phyloP scores from a whole-genome alignment of 2,888 invertebrate genomes.

The Gisinianus flammeolus region DNA sequence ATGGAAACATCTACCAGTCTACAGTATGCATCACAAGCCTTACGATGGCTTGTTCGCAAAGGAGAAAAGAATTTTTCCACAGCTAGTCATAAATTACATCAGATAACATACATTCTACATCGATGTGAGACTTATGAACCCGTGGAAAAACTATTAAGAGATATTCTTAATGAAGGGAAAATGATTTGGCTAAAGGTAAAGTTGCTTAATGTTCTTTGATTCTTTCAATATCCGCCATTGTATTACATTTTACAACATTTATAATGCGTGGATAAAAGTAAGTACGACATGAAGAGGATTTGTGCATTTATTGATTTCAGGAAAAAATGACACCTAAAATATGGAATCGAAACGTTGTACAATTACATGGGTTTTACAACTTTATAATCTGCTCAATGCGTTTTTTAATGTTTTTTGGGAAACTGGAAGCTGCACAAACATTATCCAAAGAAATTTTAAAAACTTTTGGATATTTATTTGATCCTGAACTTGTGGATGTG shows the following conservation, averaged over 20 bases:
- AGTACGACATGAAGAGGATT: neutral
- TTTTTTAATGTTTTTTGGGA: neutral
- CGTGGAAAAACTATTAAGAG: constrained; percentile 12
- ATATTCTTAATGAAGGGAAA: constrained; percentile 18
- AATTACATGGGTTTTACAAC: constrained; percentile 21
- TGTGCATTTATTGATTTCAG: neutral
- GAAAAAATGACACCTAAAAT: neutral
- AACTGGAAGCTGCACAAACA: constrained; percentile 1
- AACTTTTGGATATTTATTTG: constrained; percentile 7
- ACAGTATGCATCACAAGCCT: constrained; percentile 17
- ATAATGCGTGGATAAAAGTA: too few species aligned
- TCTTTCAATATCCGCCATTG: too few species aligned
- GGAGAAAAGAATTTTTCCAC: constrained; percentile 27
- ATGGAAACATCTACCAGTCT: constrained; percentile 16
- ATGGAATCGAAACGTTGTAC: constrained; percentile 16
- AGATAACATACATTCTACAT: constrained; percentile 12
- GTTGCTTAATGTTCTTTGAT: neutral
- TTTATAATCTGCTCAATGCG: constrained; percentile 15
- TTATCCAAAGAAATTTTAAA: neutral
- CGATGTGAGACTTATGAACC: neutral
- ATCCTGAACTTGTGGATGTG: neutral
- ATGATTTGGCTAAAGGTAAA: constrained; percentile 14
- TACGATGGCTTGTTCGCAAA: constrained; percentile 39
- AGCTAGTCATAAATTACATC: constrained; percentile 28
- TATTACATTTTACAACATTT: too few species aligned